These are phyloP conservation scores for Dinomys branickii DNA, from an alignment of 2,113 vertebrate genomes.

Conservation along the genomic window DNA sequence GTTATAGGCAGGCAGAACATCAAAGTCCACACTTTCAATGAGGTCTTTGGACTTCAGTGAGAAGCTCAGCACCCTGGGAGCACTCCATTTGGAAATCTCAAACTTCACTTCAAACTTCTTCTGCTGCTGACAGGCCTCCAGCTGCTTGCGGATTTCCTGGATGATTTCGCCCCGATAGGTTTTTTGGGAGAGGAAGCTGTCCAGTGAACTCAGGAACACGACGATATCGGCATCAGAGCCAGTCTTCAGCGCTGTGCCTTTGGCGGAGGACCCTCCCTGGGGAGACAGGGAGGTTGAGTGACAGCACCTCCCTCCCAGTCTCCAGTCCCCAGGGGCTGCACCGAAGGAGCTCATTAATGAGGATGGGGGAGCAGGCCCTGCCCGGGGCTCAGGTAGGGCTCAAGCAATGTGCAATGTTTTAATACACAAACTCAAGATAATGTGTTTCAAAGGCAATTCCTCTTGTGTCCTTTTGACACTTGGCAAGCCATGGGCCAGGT, in stretches of 20 bases:
- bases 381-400: not conserved
- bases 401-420: not conserved
- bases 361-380: too few relatives aligned
- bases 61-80: constrained; percentile 60
- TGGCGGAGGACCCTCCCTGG: constrained; percentile 53
- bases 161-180: accelerated
- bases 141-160: not conserved
- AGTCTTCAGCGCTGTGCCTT: constrained; percentile 55
- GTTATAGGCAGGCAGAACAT: constrained; percentile 57
- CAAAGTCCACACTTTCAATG: not conserved
- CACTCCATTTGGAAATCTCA: not conserved
- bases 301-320: not conserved
- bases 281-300: not conserved
- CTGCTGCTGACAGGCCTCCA: not conserved
- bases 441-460: not conserved
- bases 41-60: constrained; percentile 45
- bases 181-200: not conserved
- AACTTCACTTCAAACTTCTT: not conserved
- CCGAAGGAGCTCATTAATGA: accelerated
- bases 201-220: not conserved
- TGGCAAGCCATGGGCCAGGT: too few relatives aligned
- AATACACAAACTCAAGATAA: not conserved
- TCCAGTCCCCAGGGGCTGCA: accelerated
- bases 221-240: constrained; percentile 34
- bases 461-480: not conserved